Evolutionary conservation across 2,888 invertebrate species (phyloP), one percentile per base, ranked within the genome.

Genomic region (Tanypteryx hageni): DNA sequence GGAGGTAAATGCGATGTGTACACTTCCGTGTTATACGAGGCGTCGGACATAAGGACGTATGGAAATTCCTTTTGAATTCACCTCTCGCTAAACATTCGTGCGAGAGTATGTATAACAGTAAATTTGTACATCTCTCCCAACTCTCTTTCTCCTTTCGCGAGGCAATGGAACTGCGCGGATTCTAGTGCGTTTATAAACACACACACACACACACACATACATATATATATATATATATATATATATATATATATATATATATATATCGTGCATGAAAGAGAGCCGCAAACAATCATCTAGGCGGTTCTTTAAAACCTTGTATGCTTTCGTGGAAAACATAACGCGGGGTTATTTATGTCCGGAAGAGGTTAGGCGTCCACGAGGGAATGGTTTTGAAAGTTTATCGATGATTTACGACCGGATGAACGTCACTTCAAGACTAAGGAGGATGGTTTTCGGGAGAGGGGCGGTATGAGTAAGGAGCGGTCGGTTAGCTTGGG

Each of bases 321-420:
- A 68, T n/a, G 68, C 44, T 68, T 22, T 68, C 68, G 76, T 27
- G 76, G 2, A 76, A 76, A 27, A 76, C 76, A 76, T 27, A 18
- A 11, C 7, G 18, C 68, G 22, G 22, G 11, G 76, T 76, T 76
- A 18, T 31, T 76, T 76, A 18, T 31, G 61, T 27, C 27, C 59
- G 86, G 61, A 86, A 61, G 89, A 64, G 83, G 83, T n/a, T 64
- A 89, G 44, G 86, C 31, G 83, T 68, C 61, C 89, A 64, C 89
- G 76, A 9, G 76, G 76, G 76, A 76, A 76, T 76, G 76, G 76
- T 76, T 76, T 27, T 44, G 64, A 56, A 89, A 89, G 64, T 89
- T 89, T 89, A 89, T 89, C 89, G 64, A 89, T 89, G 89, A 89
- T 89, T 89, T 89, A 89, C 89, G 89, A 89, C 89, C 11, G 89